phyloP scores from a whole-genome alignment of 2,888 invertebrate genomes.

The Microctonus brassicae region DNA sequence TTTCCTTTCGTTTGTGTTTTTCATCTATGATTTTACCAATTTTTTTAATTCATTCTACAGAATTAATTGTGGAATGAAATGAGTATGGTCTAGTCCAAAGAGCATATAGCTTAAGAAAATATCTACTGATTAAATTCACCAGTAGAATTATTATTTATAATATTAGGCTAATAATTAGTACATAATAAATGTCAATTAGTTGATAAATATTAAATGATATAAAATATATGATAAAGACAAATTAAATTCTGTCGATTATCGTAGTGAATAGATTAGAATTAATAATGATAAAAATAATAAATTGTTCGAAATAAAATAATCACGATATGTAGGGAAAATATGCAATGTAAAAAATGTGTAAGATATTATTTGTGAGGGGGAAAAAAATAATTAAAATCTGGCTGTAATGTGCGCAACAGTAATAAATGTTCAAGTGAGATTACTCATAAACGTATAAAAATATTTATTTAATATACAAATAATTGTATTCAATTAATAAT shows the following conservation, averaged over 20 bases:
- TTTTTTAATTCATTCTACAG: slow-evolving; percentile 50
- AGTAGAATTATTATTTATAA: slow-evolving; percentile 26
- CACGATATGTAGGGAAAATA: slow-evolving; percentile 42
- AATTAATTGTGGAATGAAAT: slow-evolving; percentile 53
- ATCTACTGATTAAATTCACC: not conserved
- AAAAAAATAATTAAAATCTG: not conserved
- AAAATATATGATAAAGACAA: slow-evolving; percentile 14
- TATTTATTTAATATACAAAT: too few relatives aligned
- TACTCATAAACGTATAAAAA: not conserved
- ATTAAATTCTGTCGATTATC: not conserved
- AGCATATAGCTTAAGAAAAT: slow-evolving; percentile 35
- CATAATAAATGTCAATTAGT: slow-evolving; percentile 23
- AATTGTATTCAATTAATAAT: not conserved
- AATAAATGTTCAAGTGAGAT: slow-evolving; percentile 1
- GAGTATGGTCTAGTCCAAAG: slow-evolving; percentile 65
- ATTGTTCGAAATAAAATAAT: not conserved
- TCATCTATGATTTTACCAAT: slow-evolving; percentile 51
- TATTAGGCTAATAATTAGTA: slow-evolving; percentile 32
- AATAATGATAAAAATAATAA: not conserved
- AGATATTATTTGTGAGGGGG: slow-evolving; percentile 1
- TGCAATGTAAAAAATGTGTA: slow-evolving; percentile 48
- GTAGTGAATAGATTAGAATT: not conserved
- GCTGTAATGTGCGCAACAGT: not conserved
- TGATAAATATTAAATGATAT: not conserved
- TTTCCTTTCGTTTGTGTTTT: slow-evolving; percentile 49